These are phyloP conservation scores for Axinella damicornis DNA, from an alignment of 37 sponge, comb jelly and placozoan genomes.

Conservation along the genomic window DNA sequence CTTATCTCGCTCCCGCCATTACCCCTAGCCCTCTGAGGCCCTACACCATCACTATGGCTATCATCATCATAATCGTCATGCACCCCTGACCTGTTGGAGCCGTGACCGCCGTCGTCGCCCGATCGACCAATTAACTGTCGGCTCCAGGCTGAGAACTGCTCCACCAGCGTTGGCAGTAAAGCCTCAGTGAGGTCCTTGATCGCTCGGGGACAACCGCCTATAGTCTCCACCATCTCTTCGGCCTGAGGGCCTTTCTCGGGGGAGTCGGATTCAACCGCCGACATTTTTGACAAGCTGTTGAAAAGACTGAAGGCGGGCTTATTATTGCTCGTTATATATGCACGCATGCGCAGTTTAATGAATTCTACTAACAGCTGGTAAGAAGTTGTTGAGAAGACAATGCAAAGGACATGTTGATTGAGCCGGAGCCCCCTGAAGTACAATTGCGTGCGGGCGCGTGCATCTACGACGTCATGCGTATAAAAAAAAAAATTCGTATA, in stretches of 20 bases:
- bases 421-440: slow-evolving; percentile 33
- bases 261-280: background rate
- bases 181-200: background rate
- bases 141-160: background rate
- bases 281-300: slow-evolving; percentile 28
- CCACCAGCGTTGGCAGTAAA: slow-evolving; percentile 2
- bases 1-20: too few species aligned
- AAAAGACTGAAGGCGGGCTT: slow-evolving; percentile 27
- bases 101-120: too few species aligned
- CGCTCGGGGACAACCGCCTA: background rate
- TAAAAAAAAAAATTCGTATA: too few species aligned
- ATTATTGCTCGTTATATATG: background rate
- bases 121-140: too few species aligned
- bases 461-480: too few species aligned
- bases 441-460: too few species aligned
- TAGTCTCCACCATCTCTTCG: background rate
- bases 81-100: too few species aligned
- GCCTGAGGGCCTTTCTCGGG: background rate
- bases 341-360: background rate
- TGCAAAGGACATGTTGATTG: slow-evolving; percentile 27
- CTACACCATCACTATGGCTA: too few species aligned
- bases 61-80: too few species aligned
- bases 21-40: too few species aligned
- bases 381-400: slow-evolving; percentile 28
- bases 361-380: slow-evolving; percentile 30